A percentile compares a stretch with the other conserved stretches of the same genome.
Conservation (phyloP, 2,113 vertebrate genomes). For the Hemichromis elongatus region DNA sequence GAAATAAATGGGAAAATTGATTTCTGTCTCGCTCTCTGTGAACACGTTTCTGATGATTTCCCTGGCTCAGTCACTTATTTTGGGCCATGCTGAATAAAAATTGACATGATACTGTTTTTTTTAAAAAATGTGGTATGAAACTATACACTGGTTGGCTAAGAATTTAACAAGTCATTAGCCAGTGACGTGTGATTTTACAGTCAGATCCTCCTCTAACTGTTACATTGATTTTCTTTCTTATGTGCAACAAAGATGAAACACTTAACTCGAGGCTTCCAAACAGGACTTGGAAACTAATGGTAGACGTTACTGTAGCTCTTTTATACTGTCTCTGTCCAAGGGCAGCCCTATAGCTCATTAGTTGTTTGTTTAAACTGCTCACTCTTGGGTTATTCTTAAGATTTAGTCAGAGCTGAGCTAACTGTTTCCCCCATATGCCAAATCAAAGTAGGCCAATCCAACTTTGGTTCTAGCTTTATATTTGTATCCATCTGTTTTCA, state of each 20-base stretch:
- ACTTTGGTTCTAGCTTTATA: neutral
- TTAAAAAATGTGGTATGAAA: neutral
- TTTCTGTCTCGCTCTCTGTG: neutral
- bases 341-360: neutral
- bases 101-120: neutral
- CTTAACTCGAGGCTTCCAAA: neutral
- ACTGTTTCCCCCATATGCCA: neutral
- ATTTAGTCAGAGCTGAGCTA: neutral
- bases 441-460: neutral
- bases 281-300: neutral
- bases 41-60: neutral
- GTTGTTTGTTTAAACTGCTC: neutral
- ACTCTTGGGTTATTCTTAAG: neutral
- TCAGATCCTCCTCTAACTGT: neutral
- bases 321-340: neutral
- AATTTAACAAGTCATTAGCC: neutral
- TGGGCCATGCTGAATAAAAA: fast-evolving
- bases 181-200: neutral
- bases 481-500: neutral
- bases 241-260: neutral
- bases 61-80: neutral
- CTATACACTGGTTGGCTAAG: neutral
- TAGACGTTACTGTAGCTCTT: neutral
- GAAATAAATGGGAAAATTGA: neutral
- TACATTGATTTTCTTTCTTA: neutral